Evolutionary conservation across 2,888 invertebrate species (phyloP).

Genomic region (Lasioglossum calceatum): DNA sequence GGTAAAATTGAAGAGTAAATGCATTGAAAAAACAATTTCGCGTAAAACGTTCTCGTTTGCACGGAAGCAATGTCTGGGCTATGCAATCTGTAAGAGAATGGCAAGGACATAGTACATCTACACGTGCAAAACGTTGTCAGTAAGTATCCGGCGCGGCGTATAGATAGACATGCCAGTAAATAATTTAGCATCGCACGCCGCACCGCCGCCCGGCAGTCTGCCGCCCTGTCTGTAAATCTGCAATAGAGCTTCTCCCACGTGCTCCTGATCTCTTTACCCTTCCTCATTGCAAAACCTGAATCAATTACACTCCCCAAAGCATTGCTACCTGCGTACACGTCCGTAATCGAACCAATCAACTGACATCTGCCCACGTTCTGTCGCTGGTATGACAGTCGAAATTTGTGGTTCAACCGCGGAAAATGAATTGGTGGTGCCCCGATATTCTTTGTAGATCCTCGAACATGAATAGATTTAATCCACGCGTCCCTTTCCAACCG

Average conservation of each 20-base stretch:
- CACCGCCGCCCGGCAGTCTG: conserved; percentile 81
- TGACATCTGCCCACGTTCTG: conserved; percentile 49
- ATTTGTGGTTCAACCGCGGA: conserved; percentile 3
- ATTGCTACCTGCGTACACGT: conserved; percentile 20
- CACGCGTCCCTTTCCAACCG: conserved; percentile 10
- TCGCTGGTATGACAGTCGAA: conserved; percentile 27
- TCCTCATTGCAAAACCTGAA: conserved; percentile 54
- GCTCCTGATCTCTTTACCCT: conserved; percentile 37
- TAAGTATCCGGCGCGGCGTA: conserved; percentile 70
- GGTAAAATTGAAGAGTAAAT: background rate
- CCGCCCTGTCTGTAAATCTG: conserved; percentile 77
- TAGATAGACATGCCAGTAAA: conserved; percentile 78
- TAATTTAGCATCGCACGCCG: conserved; percentile 79
- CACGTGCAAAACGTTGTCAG: conserved; percentile 70
- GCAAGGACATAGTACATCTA: conserved; percentile 54
- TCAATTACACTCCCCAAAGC: conserved; percentile 57
- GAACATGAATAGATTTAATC: conserved; percentile 19
- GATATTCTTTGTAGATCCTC: background rate
- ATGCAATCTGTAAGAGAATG: conserved; percentile 44
- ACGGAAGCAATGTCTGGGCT: conserved; percentile 4
- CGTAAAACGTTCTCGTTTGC: background rate
- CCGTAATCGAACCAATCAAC: conserved; percentile 61
- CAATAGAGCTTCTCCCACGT: conserved; percentile 47
- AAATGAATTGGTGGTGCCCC: background rate
- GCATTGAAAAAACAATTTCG: background rate